phyloP scores from a whole-genome alignment of 2,113 vertebrate species.

The Malurus cyaneus region DNA sequence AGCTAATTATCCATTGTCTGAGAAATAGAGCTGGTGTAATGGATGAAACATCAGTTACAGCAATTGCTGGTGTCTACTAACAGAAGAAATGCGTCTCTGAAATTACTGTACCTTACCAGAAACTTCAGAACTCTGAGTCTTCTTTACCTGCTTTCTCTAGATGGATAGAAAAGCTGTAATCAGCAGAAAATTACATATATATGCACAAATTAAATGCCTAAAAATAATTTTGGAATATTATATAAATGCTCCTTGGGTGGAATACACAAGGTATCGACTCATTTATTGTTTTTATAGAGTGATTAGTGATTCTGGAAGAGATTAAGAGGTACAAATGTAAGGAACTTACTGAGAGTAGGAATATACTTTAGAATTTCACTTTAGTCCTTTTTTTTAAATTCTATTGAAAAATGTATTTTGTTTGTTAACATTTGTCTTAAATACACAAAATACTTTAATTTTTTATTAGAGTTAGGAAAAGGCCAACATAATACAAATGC shows the following conservation, averaged over 20 bases:
- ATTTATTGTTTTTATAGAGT: background rate
- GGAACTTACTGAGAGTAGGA: background rate
- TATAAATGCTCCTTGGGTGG: background rate
- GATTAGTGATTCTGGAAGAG: background rate
- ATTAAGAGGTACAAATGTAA: background rate
- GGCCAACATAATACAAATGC: background rate
- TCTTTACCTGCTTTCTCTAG: background rate
- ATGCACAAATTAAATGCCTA: background rate
- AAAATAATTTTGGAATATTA: background rate
- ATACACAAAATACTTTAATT: background rate
- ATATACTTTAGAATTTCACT: background rate
- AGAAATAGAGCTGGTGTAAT: slow-evolving; percentile 36
- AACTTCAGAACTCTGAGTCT: background rate
- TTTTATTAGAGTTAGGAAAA: background rate
- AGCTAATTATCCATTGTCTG: slow-evolving; percentile 59
- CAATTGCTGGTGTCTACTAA: background rate
- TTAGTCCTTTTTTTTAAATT: background rate
- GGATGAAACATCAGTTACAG: slow-evolving; percentile 54
- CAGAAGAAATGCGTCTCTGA: slow-evolving; percentile 42
- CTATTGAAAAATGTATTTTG: background rate
- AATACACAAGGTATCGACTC: background rate
- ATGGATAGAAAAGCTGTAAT: background rate
- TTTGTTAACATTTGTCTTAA: background rate
- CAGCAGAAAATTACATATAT: background rate
- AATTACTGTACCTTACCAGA: background rate